These are phyloP conservation scores for Epinephelus malabaricus DNA, from an alignment of 2,797 vertebrate species.

Conservation along the genomic window DNA sequence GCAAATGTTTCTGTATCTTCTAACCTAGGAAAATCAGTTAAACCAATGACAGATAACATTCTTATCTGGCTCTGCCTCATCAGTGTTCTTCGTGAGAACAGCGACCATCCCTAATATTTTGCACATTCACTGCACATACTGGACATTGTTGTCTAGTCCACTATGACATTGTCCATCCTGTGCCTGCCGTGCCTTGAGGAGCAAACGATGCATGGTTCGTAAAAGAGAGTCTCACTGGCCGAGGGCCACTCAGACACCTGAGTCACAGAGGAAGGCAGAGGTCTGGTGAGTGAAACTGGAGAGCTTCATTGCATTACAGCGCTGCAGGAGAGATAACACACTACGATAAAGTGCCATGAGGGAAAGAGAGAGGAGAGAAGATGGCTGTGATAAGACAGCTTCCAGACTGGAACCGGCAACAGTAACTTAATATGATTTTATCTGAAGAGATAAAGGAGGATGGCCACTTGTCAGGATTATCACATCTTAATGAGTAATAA, in stretches of 20 bases:
- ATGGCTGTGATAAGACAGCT: slow-evolving; percentile 64
- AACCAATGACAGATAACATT: background rate
- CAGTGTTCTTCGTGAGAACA: background rate
- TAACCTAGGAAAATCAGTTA: background rate
- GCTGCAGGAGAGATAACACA: slow-evolving; percentile 66
- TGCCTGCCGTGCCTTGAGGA: slow-evolving; percentile 44
- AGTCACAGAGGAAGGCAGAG: slow-evolving; percentile 71
- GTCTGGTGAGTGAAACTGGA: slow-evolving; percentile 75
- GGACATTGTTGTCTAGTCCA: slow-evolving; percentile 25
- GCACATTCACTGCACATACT: slow-evolving; percentile 32
- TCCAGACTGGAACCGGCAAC: slow-evolving; percentile 52
- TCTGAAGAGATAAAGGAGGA: slow-evolving; percentile 57
- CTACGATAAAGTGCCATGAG: slow-evolving; percentile 57
- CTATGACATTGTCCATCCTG: slow-evolving; percentile 46
- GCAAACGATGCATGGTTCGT: slow-evolving; percentile 44
- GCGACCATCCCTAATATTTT: slow-evolving; percentile 26
- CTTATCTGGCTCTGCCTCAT: background rate
- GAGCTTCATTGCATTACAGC: slow-evolving; percentile 72
- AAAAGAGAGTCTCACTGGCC: slow-evolving; percentile 64
- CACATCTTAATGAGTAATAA: slow-evolving; percentile 60
- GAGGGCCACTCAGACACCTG: slow-evolving; percentile 76
- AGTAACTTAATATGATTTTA: slow-evolving; percentile 72
- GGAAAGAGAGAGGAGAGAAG: slow-evolving; percentile 71
- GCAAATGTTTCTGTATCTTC: background rate
- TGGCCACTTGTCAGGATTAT: slow-evolving; percentile 60